These are phyloP conservation scores for Drosophila histrio DNA, from an alignment of 2,888 invertebrate genomes.

Conservation along the genomic window DNA sequence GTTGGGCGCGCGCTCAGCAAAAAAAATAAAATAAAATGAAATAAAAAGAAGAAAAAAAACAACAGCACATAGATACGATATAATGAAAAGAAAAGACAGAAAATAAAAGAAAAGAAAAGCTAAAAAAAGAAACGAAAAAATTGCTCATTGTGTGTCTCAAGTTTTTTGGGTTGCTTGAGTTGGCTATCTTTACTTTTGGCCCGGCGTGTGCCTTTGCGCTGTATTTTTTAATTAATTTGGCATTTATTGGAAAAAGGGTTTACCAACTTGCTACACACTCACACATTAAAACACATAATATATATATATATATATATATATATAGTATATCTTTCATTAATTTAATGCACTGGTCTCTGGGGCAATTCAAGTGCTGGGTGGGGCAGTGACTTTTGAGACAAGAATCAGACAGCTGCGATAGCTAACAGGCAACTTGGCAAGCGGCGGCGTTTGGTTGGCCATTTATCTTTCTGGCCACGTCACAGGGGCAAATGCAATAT, in stretches of 20 bases:
- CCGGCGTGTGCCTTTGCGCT: slow-evolving; percentile 68
- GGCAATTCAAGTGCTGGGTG: slow-evolving; percentile 42
- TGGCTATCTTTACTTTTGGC: slow-evolving; percentile 65
- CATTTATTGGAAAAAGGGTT: slow-evolving; percentile 78
- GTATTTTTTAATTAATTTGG: slow-evolving; percentile 81
- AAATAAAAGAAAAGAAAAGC: slow-evolving; percentile 30
- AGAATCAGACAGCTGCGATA: slow-evolving; percentile 44
- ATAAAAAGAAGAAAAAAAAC: slow-evolving; percentile 42
- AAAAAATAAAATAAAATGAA: slow-evolving; percentile 37
- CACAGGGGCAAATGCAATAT: slow-evolving; percentile 55
- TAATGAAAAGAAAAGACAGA: slow-evolving; percentile 47
- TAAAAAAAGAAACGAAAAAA: slow-evolving; percentile 30
- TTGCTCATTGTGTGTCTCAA: slow-evolving; percentile 74
- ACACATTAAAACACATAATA: not conserved
- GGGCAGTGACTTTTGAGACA: slow-evolving; percentile 48
- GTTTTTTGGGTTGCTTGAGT: slow-evolving; percentile 71
- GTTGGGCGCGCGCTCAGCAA: slow-evolving; percentile 52
- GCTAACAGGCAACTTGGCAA: slow-evolving; percentile 36
- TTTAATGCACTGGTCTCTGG: slow-evolving; percentile 65
- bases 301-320: slow-evolving; percentile 26
- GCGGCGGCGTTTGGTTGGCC: slow-evolving; percentile 28
- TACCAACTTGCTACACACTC: slow-evolving; percentile 36
- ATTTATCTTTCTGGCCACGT: slow-evolving; percentile 52
- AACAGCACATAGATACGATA: slow-evolving; percentile 60
- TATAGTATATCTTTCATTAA: slow-evolving; percentile 62